Conservation (phyloP, 2,797 vertebrate genomes). For the Ctenopoma kingsleyae region DNA sequence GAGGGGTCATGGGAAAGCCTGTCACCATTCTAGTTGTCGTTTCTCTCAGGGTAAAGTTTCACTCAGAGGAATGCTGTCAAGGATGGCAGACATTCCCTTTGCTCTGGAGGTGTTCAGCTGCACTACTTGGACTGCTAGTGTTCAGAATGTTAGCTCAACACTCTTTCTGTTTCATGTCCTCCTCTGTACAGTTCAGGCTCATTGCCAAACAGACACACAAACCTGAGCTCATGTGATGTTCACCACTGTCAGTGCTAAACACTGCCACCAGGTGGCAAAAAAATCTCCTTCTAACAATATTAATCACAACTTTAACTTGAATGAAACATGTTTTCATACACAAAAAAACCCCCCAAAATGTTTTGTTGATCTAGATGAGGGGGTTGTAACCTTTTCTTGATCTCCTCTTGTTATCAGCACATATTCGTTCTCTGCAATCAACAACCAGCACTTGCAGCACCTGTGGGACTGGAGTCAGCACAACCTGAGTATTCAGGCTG, state of each 20-base stretch:
- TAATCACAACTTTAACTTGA: not conserved
- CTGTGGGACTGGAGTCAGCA: conserved; percentile 98
- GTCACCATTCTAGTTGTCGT: conserved; percentile 71
- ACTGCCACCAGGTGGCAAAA: conserved; percentile 53
- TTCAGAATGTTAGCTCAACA: conserved; percentile 27
- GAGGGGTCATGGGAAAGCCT: conserved; percentile 85
- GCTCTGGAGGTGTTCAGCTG: conserved; percentile 68
- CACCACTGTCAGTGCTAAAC: conserved; percentile 12
- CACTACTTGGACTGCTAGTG: conserved; percentile 21
- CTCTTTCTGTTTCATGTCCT: conserved; percentile 45
- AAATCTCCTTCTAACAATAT: conserved; percentile 1
- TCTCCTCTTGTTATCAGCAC: conserved; percentile 78
- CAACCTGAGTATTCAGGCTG: conserved; percentile 92
- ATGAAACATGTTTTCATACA: not conserved
- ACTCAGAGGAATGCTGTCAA: conserved; percentile 73
- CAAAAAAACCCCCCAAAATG: fast-evolving
- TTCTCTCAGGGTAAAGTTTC: conserved; percentile 84
- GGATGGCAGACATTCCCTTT: conserved; percentile 72
- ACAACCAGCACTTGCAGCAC: conserved; percentile 96
- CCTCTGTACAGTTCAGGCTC: conserved; percentile 8
- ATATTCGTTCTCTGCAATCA: conserved; percentile 94
- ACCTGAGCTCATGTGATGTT: conserved; percentile 12
- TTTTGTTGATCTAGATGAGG: not conserved
- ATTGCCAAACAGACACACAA: conserved; percentile 31
- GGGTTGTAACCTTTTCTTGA: conserved; percentile 23